A percentile compares a stretch with the other conserved stretches of the same genome.
Conservation (phyloP, 2,888 invertebrate species). For the Caenorhabditis sp. region DNA sequence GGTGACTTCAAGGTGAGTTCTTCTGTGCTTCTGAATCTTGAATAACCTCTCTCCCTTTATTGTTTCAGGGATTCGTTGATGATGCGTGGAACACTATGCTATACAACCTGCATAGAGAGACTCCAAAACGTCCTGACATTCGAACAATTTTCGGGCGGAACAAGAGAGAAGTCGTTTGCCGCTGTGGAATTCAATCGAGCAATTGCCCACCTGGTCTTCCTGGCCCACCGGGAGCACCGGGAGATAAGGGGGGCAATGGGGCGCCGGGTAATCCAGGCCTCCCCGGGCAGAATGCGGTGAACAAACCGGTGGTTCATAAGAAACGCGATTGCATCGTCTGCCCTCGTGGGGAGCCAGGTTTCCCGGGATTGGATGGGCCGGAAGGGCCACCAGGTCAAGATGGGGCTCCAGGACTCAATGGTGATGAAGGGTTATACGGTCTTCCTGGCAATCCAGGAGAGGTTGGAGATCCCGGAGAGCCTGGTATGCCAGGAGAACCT, state of each 20-base stretch:
- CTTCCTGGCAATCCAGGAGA: conserved; percentile 18
- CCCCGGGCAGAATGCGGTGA: conserved; percentile 27
- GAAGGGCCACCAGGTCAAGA: conserved; percentile 31
- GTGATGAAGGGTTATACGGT: conserved; percentile 7
- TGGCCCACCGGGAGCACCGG: conserved; percentile 33
- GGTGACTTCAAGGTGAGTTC: conserved; percentile 43
- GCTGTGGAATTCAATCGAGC: conserved; percentile 43
- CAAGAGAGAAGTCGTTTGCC: conserved; percentile 49
- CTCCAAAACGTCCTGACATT: conserved; percentile 9
- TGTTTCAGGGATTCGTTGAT: conserved; percentile 22
- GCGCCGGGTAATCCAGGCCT: conserved; percentile 20
- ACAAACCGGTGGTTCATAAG: conserved; percentile 32
- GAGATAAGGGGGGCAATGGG: conserved; percentile 6
- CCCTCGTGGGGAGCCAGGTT: conserved; percentile 44
- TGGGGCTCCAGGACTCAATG: conserved; percentile 29
- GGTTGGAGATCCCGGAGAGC: not conserved
- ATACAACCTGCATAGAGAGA: not conserved
- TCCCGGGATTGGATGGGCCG: conserved; percentile 21
- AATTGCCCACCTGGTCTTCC: conserved; percentile 38
- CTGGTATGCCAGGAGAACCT: conserved; percentile 33
- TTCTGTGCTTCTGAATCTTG: not conserved
- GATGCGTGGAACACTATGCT: conserved; percentile 50
- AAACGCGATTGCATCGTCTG: conserved; percentile 2
- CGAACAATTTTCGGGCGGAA: conserved; percentile 37
- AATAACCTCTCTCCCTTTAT: not conserved